Base-by-base conservation (phyloP, 2,888 invertebrate species). In the Cyclophora punctaria region DNA sequence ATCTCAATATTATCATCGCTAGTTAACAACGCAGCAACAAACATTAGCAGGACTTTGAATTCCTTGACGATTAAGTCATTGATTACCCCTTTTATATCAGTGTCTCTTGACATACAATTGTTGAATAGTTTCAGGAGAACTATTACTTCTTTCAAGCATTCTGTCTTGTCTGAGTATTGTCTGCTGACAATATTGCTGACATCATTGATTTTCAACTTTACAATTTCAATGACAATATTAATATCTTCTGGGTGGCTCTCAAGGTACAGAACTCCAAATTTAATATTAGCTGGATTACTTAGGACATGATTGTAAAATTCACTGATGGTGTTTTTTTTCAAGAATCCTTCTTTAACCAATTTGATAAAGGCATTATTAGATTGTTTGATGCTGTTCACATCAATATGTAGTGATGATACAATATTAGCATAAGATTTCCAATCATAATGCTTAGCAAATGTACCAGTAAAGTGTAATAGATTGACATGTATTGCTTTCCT, bases 401-500 rank as follows among this genome's bases (percentile, higher is more conserved):
- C 68, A 41, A 66, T 55, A 50, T 71, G 62, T 42, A 80, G 60
- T 35, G 58, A 49, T 35, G 68, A 58, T 53, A 67, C 72, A 48
- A 83, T 65, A 48, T 64, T 64, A 2, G 67, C 48, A 48, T 70
- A 64, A 45, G 76, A 71, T 57, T 62, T 69, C 79, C 80, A 83
- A 46, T 64, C 49, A 0, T 81, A 53, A 2, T 59, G 58, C 49
- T 51, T 63, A 54, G 69, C 76, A 54, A 69, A 70, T 35, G 75
- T 75, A 3, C 68, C 73, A 48, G 83, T 57, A 59, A 84, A 77
- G 48, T 68, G 41, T 41, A 75, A 59, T 7, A 85, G 59, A 53
- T 86, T 81, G 1, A 69, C 56, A 46, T 73, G 67, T 33, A 79
- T 58, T 42, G 78, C 80, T 64, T 75, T 80, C 58, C 83, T 78